phyloP scores from a whole-genome alignment of 2,888 invertebrate species.

The Dryocosmus kuriphilus region DNA sequence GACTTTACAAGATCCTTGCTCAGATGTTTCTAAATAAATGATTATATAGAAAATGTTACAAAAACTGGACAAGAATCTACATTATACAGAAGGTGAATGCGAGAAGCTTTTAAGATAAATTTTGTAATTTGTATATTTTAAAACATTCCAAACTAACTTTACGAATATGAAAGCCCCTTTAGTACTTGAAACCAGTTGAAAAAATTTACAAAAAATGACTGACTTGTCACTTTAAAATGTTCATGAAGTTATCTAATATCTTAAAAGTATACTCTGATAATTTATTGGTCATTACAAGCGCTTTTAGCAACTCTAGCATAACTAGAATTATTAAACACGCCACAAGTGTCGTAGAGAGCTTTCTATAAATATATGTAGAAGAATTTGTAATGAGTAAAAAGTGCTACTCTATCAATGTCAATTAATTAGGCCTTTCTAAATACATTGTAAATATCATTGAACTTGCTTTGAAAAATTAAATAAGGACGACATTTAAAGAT shows the following conservation, averaged over 20 bases:
- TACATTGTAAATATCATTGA: not conserved
- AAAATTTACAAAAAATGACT: not conserved
- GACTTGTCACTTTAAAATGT: not conserved
- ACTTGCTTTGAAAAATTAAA: not conserved
- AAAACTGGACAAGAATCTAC: conserved; percentile 23
- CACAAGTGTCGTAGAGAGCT: conserved; percentile 5
- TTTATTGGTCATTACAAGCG: conserved; percentile 25
- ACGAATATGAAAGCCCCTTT: conserved; percentile 28
- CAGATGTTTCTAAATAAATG: conserved; percentile 3
- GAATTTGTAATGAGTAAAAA: conserved; percentile 32
- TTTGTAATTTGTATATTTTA: not conserved
- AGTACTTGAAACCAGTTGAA: not conserved
- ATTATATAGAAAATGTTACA: conserved; percentile 29
- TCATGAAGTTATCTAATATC: not conserved
- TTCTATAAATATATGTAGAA: conserved; percentile 9
- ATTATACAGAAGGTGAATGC: conserved; percentile 13
- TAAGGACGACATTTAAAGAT: not conserved
- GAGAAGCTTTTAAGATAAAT: conserved; percentile 6
- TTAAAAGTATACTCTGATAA: not conserved
- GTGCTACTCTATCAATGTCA: conserved; percentile 19
- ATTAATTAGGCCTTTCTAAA: conserved; percentile 39
- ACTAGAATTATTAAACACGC: conserved; percentile 12
- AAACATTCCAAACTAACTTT: conserved; percentile 29
- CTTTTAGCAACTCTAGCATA: conserved; percentile 28
- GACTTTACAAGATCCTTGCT: conserved; percentile 26